Evolutionary conservation across 2,888 invertebrate genomes (phyloP).

Genomic region (Nemurella pictetii): DNA sequence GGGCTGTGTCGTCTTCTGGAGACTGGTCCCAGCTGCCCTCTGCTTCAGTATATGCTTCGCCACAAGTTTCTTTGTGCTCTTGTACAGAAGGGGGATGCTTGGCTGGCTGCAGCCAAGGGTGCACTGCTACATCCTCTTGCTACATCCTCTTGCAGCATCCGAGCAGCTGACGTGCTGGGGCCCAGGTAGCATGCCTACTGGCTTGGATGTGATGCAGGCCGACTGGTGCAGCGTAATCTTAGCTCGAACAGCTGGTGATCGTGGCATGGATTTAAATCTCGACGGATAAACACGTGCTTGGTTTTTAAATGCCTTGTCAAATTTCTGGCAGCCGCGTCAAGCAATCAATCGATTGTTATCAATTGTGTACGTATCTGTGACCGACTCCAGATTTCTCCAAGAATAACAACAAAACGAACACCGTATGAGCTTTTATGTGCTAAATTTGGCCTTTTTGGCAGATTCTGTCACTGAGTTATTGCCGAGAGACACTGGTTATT

Average conservation of each 20-base stretch:
- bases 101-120: neutral
- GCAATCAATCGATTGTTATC: neutral
- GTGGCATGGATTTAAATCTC: neutral
- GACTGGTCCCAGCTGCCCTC: neutral
- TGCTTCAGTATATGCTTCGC: neutral
- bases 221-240: too few relatives aligned
- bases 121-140: neutral
- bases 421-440: neutral
- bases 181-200: neutral
- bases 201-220: neutral
- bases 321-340: neutral
- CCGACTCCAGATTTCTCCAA: neutral
- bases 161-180: neutral
- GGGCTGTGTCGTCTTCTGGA: neutral
- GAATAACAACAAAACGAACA: neutral
- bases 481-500: neutral
- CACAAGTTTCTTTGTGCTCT: neutral
- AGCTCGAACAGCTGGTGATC: neutral
- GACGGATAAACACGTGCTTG: neutral
- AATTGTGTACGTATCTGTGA: neutral
- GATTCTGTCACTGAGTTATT: too few relatives aligned
- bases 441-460: neutral
- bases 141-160: neutral
- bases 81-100: neutral
- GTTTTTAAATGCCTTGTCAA: neutral